Conservation (phyloP, 2,113 vertebrate species). For the Catharus minimus region DNA sequence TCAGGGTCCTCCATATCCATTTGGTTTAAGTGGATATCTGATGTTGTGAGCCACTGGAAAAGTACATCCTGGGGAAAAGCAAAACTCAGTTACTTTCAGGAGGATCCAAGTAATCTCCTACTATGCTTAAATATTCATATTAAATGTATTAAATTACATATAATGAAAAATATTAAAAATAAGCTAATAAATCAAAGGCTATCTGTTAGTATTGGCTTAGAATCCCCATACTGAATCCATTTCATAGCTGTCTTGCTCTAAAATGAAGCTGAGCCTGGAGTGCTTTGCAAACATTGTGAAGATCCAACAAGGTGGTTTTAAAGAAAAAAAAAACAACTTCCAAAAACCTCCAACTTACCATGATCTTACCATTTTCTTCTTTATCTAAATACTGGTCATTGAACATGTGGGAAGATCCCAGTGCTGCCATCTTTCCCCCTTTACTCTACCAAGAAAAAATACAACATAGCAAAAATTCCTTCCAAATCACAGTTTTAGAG, state of each 20-base stretch:
- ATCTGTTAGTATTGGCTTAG: background rate
- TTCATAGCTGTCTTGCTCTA: background rate
- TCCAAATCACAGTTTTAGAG: background rate
- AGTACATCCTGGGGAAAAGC: constrained; percentile 85
- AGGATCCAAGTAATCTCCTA: background rate
- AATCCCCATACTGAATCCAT: background rate
- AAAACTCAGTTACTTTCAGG: background rate
- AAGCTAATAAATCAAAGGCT: background rate
- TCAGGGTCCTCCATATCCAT: constrained; percentile 94
- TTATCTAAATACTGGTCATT: constrained; percentile 95
- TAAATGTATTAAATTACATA: background rate
- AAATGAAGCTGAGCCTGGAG: background rate
- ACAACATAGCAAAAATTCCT: background rate
- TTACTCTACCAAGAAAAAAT: constrained; percentile 71
- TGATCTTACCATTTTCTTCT: constrained; percentile 95
- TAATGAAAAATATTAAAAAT: background rate
- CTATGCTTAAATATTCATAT: background rate
- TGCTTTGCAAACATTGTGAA: background rate
- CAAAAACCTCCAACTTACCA: constrained; percentile 74
- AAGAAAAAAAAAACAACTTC: background rate
- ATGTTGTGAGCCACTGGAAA: constrained; percentile 94
- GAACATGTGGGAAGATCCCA: constrained; percentile 97
- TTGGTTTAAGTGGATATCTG: constrained; percentile 89
- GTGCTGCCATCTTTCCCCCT: constrained; percentile 88
- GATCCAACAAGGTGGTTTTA: background rate